Evolutionary conservation across 2,113 vertebrate species (phyloP).

Genomic region (Cercocebus atys): DNA sequence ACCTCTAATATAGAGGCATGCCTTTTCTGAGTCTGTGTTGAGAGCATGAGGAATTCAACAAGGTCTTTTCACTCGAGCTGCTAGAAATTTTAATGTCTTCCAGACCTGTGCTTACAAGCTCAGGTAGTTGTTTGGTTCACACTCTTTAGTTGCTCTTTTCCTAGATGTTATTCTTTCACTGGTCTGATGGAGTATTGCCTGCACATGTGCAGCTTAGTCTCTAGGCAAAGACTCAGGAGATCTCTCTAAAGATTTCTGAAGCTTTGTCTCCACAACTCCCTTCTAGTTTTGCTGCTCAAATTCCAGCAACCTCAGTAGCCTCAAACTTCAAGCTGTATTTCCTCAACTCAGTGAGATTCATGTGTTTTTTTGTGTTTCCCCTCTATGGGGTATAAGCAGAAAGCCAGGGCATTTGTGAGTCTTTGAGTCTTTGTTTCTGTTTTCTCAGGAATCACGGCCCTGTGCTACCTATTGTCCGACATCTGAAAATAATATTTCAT

Average conservation of each 20-base stretch:
- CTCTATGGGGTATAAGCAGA: not conserved
- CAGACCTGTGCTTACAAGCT: not conserved
- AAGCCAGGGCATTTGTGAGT: not conserved
- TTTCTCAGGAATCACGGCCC: not conserved
- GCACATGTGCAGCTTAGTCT: not conserved
- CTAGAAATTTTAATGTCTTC: not conserved
- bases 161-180: not conserved
- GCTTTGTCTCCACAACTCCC: not conserved
- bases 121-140: not conserved
- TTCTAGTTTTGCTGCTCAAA: not conserved
- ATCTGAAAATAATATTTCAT: constrained; percentile 6
- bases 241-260: not conserved
- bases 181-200: not conserved
- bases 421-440: constrained; percentile 14
- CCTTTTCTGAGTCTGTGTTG: not conserved
- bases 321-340: not conserved
- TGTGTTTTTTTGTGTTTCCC: not conserved
- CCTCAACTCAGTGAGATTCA: not conserved
- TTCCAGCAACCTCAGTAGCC: not conserved
- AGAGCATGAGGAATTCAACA: not conserved
- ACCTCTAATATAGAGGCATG: not conserved
- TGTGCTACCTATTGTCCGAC: not conserved
- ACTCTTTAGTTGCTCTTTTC: not conserved
- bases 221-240: not conserved
- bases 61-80: not conserved